Evolutionary conservation across 1,140 invertebrate species (phyloP).

Genomic region (Anoplolepis gracilipes): DNA sequence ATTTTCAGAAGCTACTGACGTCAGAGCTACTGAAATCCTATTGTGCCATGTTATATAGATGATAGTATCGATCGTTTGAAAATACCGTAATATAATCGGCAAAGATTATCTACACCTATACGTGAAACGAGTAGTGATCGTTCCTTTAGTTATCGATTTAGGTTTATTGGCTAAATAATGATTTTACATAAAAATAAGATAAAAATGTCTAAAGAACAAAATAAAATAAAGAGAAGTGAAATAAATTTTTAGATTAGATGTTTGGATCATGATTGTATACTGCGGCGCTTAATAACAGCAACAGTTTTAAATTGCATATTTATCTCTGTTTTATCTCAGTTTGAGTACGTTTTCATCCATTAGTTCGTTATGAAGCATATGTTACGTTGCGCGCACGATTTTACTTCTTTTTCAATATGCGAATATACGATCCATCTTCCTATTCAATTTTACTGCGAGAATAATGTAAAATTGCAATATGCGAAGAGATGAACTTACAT

Average conservation of each 20-base stretch:
- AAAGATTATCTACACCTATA: not conserved
- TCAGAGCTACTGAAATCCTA: not conserved
- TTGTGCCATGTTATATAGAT: not conserved
- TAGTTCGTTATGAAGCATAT: not conserved
- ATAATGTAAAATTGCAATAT: not conserved
- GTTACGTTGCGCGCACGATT: not conserved
- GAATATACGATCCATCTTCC: not conserved
- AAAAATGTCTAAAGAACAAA: not conserved
- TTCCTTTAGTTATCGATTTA: not conserved
- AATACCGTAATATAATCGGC: not conserved
- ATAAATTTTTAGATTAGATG: not conserved
- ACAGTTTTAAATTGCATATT: not conserved
- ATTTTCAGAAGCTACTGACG: not conserved
- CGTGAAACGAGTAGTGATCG: not conserved
- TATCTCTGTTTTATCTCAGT: not conserved
- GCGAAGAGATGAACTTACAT: not conserved
- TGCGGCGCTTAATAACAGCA: not conserved
- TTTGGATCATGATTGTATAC: not conserved
- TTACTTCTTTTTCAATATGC: constrained; percentile 3
- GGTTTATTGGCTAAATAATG: not conserved
- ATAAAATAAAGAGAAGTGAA: not conserved
- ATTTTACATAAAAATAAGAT: not conserved
- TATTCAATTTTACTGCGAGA: not conserved
- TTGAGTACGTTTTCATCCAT: not conserved
- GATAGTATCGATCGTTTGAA: not conserved